phyloP scores from a whole-genome alignment of 2,888 invertebrate species.

The Spodoptera littoralis region DNA sequence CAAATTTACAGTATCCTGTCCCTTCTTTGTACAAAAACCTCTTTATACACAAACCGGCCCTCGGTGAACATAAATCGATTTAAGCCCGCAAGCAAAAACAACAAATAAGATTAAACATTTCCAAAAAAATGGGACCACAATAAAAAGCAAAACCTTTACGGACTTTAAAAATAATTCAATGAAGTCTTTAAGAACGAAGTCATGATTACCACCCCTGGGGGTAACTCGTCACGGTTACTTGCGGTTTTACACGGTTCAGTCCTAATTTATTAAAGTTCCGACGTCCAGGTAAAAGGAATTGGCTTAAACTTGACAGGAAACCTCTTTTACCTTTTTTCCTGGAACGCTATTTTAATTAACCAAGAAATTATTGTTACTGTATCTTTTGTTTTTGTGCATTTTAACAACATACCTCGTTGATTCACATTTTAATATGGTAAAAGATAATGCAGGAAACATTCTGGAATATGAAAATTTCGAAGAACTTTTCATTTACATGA shows the following conservation, averaged over 20 bases:
- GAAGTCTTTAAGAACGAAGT: conserved; percentile 48
- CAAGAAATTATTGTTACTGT: conserved; percentile 6
- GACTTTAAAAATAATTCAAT: conserved; percentile 44
- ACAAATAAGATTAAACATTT: conserved; percentile 11
- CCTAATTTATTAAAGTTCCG: conserved; percentile 60
- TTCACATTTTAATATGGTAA: too few relatives aligned
- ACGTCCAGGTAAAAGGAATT: conserved; percentile 39
- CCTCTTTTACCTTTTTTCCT: conserved; percentile 44
- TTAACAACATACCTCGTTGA: conserved; percentile 5
- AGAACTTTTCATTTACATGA: not conserved
- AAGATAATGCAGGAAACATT: not conserved
- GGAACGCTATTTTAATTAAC: conserved; percentile 32
- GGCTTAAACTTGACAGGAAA: conserved; percentile 56
- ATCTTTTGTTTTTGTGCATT: conserved; percentile 5
- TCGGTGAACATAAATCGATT: not conserved
- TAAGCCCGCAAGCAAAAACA: not conserved
- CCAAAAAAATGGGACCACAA: conserved; percentile 8
- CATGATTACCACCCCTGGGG: conserved; percentile 36
- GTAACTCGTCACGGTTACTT: conserved; percentile 60
- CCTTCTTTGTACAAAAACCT: too few relatives aligned
- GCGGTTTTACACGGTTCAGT: conserved; percentile 58
- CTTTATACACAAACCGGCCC: too few relatives aligned
- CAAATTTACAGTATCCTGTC: too few relatives aligned
- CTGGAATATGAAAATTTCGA: conserved; percentile 10
- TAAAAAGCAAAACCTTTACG: conserved; percentile 29